Conservation (phyloP, 2,888 invertebrate genomes). For the Malthinus flaveolus region DNA sequence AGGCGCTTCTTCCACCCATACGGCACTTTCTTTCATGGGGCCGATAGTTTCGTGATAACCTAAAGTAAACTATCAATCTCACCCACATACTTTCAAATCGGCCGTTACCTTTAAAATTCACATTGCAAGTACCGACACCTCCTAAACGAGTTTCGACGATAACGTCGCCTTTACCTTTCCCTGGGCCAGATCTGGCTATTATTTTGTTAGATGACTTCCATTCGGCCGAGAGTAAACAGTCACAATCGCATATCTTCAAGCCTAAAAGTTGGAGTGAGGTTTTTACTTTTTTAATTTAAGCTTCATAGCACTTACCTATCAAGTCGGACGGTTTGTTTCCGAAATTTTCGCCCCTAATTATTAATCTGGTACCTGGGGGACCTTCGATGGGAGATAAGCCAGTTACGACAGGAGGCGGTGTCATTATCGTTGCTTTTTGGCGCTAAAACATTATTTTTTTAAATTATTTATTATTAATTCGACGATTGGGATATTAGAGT, state of each 20-base stretch:
- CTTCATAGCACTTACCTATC: conserved; percentile 62
- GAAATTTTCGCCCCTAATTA: conserved; percentile 93
- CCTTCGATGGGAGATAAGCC: conserved; percentile 99
- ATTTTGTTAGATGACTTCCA: conserved; percentile 99
- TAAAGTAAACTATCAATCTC: conserved; percentile 46
- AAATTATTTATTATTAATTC: conserved; percentile 5
- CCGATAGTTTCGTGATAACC: conserved; percentile 87
- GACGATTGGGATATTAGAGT: not conserved
- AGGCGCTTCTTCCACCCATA: conserved; percentile 97
- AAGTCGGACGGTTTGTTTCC: conserved; percentile 85
- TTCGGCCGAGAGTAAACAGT: conserved; percentile 93
- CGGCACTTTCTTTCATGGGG: conserved; percentile 95
- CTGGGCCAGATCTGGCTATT: conserved; percentile 91
- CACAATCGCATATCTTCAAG: conserved; percentile 92
- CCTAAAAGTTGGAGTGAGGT: conserved; percentile 64
- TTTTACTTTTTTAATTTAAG: not conserved
- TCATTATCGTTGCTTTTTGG: conserved; percentile 57
- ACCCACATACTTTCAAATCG: no score
- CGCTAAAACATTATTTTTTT: conserved; percentile 8
- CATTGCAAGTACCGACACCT: conserved; percentile 86
- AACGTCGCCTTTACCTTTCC: conserved; percentile 89
- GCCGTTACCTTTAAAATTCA: conserved; percentile 82
- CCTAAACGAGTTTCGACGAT: conserved; percentile 86
- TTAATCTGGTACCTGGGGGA: conserved; percentile 93
- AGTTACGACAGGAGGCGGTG: conserved; percentile 85